A percentile compares a stretch with the other conserved stretches of the same genome.
These are phyloP conservation scores for Tribolium castaneum DNA, from an alignment of 1,140 invertebrate species.

Conservation along the genomic window DNA sequence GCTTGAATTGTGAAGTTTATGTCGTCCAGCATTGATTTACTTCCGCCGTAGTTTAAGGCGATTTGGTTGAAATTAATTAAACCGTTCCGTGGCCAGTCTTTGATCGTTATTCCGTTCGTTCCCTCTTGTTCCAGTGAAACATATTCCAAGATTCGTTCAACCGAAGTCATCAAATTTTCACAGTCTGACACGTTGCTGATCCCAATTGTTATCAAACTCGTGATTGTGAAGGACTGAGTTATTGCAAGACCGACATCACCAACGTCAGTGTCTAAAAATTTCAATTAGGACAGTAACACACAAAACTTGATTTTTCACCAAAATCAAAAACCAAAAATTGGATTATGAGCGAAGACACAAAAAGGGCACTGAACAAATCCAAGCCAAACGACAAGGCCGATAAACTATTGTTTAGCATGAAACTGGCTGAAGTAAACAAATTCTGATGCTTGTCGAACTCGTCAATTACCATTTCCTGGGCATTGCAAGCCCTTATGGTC, in stretches of 20 bases:
- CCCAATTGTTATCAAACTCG: conserved; percentile 73
- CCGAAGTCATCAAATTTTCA: conserved; percentile 83
- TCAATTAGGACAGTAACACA: neutral
- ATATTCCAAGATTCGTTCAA: conserved; percentile 81
- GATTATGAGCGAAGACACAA: conserved; percentile 5
- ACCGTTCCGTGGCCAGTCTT: conserved; percentile 77
- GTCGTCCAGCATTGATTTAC: conserved; percentile 76
- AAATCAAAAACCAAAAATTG: neutral
- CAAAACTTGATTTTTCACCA: neutral
- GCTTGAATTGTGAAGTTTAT: conserved; percentile 73
- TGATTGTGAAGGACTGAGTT: conserved; percentile 70
- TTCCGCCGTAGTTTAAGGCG: conserved; percentile 66
- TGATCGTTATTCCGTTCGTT: conserved; percentile 69
- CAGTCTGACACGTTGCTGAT: conserved; percentile 78
- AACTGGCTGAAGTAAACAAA: conserved; percentile 74
- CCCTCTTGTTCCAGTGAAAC: conserved; percentile 69
- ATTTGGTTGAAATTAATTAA: conserved; percentile 76
- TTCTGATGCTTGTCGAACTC: conserved; percentile 86
- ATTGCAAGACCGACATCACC: conserved; percentile 71
- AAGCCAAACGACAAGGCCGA: conserved; percentile 80
- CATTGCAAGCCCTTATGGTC: conserved; percentile 86
- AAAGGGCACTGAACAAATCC: conserved; percentile 73
- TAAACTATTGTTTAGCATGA: conserved; percentile 70
- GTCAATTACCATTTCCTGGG: conserved; percentile 79
- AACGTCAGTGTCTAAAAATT: conserved; percentile 62